Percentiles rank a stretch among this genome's conserved stretches.
phyloP scores from a whole-genome alignment of 2,888 invertebrate genomes.

The Gymnosoma rotundatum region DNA sequence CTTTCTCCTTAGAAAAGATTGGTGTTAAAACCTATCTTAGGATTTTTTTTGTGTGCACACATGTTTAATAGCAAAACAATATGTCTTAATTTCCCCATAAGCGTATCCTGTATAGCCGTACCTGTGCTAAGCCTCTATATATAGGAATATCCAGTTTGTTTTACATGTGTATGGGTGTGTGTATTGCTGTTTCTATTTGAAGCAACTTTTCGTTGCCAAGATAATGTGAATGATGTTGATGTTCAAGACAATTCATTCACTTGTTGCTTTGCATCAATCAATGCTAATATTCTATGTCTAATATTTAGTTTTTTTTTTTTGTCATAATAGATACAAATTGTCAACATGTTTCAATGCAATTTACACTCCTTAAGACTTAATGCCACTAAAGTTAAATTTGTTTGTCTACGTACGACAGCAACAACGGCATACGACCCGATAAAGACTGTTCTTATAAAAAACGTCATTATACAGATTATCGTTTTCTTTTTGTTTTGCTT shows the following conservation, averaged over 20 bases:
- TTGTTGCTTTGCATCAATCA: conserved; percentile 66
- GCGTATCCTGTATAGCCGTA: background rate
- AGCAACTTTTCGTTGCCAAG: conserved; percentile 36
- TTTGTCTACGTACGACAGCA: conserved; percentile 18
- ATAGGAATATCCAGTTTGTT: background rate
- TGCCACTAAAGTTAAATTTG: conserved; percentile 38
- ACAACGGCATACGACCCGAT: background rate
- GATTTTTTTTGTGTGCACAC: background rate
- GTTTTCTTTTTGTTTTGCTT: conserved; percentile 18
- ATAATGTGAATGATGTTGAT: conserved; percentile 28
- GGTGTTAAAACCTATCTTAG: too few species aligned
- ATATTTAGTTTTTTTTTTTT: conserved; percentile 38
- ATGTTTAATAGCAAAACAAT: conserved; percentile 49
- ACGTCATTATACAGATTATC: conserved; percentile 40
- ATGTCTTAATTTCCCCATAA: conserved; percentile 48
- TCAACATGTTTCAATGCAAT: conserved; percentile 67
- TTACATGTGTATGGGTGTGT: background rate
- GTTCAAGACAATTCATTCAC: conserved; percentile 44
- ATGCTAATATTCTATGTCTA: conserved; percentile 58
- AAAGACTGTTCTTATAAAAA: background rate
- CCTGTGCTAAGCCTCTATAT: background rate
- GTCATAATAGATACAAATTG: conserved; percentile 65
- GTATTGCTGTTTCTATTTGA: background rate
- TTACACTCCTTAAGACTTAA: conserved; percentile 63
- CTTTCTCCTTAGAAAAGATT: too few species aligned